Evolutionary conservation across 2,888 invertebrate genomes (phyloP), one percentile per base, ranked within the genome.

Genomic region (Prosapia bicincta): DNA sequence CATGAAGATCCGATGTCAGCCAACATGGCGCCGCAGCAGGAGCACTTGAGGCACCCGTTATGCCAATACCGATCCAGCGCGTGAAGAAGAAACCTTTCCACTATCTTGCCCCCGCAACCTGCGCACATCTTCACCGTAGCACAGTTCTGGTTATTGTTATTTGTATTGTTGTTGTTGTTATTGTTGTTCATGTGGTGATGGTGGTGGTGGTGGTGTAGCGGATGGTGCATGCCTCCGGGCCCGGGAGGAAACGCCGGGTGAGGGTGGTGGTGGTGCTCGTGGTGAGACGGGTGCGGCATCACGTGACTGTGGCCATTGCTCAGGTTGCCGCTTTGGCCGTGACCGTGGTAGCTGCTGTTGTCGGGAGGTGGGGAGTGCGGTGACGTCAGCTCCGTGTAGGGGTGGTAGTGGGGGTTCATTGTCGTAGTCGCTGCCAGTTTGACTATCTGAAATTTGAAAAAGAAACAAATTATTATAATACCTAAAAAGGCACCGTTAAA

Each of bases 41-140:
- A 91, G 89, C 97, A 97, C 88, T 97, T 97, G 83, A 97, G 90
- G 86, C 97, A 97, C 82, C 92, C 91, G 88, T 96, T 95, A 88
- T 97, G 97, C 97, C 97, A 97, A 87, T 95, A 97, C 85, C 96
- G 89, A 88, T 97, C 97, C 85, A 97, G 89, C 82, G 97, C 96
- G 87, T 94, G 93, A 80, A 97, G 89, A 81, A 97, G 90, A 88
- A 93, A 97, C 86, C 96, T 90, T 88, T 97, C 97, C 83, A 93
- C 90, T 84, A 97, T 97, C 88, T 95, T 80, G 85, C 95, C 93
- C 82, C 95, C 94, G 86, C 97, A 97, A 81, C 96, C 96, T 81
- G 94, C 95, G 87, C 97, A 97, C 68, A 75, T 75, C 38, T 78
- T 79, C 25, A 80, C 80, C 68, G 76, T 79, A 54, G 78, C 80